phyloP scores from a whole-genome alignment of 2,113 vertebrate genomes.

The Tachycineta bicolor region DNA sequence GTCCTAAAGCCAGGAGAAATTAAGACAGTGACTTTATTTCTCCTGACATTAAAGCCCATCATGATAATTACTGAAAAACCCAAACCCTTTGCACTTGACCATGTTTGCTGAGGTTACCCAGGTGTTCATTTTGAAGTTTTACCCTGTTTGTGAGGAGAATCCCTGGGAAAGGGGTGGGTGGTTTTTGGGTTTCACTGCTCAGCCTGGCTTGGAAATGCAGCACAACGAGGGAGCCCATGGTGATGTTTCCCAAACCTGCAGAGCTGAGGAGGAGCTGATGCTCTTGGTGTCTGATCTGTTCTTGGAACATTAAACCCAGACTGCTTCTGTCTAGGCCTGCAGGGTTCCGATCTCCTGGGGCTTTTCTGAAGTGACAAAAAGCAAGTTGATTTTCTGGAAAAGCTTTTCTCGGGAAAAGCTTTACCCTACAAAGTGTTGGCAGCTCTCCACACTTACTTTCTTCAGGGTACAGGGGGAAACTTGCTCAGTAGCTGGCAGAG shows the following conservation, averaged over 20 bases:
- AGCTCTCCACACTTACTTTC: not conserved
- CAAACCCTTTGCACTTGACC: not conserved
- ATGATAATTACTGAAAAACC: not conserved
- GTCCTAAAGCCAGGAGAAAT: not conserved
- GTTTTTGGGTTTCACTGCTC: not conserved
- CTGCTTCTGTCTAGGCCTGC: not conserved
- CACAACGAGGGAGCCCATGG: not conserved
- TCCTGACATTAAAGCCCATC: not conserved
- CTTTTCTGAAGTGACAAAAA: not conserved
- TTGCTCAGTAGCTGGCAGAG: not conserved
- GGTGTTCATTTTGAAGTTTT: not conserved
- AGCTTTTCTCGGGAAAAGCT: not conserved
- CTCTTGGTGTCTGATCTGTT: not conserved
- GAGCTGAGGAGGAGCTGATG: not conserved
- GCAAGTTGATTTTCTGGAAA: not conserved
- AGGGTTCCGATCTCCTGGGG: not conserved
- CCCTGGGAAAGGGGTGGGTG: not conserved
- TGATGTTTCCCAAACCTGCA: not conserved
- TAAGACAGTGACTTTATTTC: not conserved
- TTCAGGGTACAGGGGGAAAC: not conserved
- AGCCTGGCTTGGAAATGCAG: not conserved
- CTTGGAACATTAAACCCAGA: not conserved
- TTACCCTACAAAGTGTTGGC: not conserved
- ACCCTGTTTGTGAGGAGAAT: not conserved
- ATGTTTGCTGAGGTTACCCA: not conserved